phyloP scores from a whole-genome alignment of 2,797 vertebrate genomes.

The Cirrhinus mrigala region DNA sequence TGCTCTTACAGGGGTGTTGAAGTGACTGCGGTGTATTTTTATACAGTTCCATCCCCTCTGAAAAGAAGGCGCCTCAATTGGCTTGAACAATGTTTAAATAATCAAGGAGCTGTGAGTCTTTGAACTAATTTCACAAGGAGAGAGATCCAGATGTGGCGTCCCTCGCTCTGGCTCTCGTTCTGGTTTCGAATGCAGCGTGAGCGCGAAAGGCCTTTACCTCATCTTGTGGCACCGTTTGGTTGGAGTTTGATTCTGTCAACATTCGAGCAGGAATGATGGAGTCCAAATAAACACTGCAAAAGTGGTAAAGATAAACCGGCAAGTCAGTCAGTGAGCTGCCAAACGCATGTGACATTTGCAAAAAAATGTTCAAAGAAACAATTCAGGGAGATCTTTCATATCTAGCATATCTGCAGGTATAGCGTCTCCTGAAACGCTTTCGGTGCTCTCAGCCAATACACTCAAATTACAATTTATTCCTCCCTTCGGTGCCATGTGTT shows the following conservation, averaged over 20 bases:
- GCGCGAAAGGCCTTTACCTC: constrained; percentile 26
- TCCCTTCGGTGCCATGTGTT: constrained; percentile 61
- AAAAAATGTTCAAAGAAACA: constrained; percentile 4
- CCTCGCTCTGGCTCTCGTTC: constrained; percentile 27
- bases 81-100: constrained; percentile 69
- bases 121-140: constrained; percentile 68
- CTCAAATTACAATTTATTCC: constrained; percentile 49
- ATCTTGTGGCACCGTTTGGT: constrained; percentile 41
- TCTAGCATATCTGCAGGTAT: constrained; percentile 33
- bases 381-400: constrained; percentile 4
- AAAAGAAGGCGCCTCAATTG: constrained; percentile 65
- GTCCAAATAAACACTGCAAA: constrained; percentile 52
- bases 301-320: constrained; percentile 52
- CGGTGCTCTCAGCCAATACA: constrained; percentile 20
- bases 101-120: constrained; percentile 70
- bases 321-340: constrained; percentile 36
- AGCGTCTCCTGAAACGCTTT: constrained; percentile 20
- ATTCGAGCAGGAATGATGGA: constrained; percentile 42
- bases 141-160: constrained; percentile 65
- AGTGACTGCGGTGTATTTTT: constrained; percentile 62
- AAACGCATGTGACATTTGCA: constrained; percentile 34
- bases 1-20: constrained; percentile 60
- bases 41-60: constrained; percentile 56
- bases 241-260: constrained; percentile 47
- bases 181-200: constrained; percentile 20